Conservation (phyloP, 2,797 vertebrate species). For the Rhynchonycteris naso region DNA sequence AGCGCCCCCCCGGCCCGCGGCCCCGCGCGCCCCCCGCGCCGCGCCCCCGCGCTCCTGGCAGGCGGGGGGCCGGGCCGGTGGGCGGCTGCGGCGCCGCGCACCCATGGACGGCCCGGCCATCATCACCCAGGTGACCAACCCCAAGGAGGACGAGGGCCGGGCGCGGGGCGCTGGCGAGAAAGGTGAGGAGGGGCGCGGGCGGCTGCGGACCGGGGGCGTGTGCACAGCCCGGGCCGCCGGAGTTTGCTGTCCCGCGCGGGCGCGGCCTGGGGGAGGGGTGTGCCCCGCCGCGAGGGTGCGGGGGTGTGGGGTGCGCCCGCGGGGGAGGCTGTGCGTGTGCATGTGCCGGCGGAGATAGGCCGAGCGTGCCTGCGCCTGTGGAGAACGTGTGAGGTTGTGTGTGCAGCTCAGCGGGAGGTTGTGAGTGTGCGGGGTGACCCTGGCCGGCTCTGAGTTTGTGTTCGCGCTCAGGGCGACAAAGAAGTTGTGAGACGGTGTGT, state of each 20-base stretch:
- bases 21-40: constrained; percentile 62
- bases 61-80: constrained; percentile 77
- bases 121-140: constrained; percentile 99
- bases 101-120: constrained; percentile 99
- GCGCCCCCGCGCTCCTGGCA: constrained; percentile 76
- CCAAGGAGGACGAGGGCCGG: constrained; percentile 97
- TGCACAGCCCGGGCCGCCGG: not conserved
- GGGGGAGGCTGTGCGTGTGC: not conserved
- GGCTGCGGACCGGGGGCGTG: not conserved
- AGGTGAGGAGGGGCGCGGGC: constrained; percentile 82
- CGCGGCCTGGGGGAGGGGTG: constrained; percentile 51
- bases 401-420: not conserved
- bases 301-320: constrained; percentile 61
- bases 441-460: not conserved
- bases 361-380: constrained; percentile 11
- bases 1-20: constrained; percentile 69
- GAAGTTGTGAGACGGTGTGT: constrained; percentile 39
- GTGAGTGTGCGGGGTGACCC: not conserved
- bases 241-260: constrained; percentile 31
- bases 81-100: constrained; percentile 69
- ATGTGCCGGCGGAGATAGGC: not conserved
- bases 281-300: not conserved
- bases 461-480: not conserved
- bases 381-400: constrained; percentile 6
- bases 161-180: constrained; percentile 86